Percentiles rank a stretch among this genome's conserved stretches.
These are phyloP conservation scores for Pavo muticus DNA, from an alignment of 2,113 vertebrate species.

Conservation along the genomic window DNA sequence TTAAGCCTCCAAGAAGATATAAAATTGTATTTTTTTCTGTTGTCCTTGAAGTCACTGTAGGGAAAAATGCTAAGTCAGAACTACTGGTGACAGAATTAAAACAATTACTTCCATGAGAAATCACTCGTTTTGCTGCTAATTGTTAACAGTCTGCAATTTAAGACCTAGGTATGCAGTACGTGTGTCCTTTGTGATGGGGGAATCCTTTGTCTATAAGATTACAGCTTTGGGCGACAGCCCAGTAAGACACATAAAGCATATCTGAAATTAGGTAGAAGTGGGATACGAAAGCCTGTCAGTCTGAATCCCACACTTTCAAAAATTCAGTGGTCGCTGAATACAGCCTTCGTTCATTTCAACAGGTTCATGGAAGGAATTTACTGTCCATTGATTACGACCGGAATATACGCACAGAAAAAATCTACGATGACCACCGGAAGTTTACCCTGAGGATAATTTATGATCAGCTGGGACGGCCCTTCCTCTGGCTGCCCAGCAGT, in stretches of 20 bases:
- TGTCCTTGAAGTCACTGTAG: background rate
- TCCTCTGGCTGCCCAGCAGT: conserved; percentile 97
- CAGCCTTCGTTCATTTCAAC: background rate
- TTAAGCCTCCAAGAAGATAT: background rate
- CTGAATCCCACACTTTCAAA: background rate
- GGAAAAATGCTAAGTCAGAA: background rate
- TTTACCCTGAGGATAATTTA: conserved; percentile 97
- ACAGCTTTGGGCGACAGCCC: background rate
- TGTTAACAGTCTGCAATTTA: background rate
- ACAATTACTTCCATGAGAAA: background rate
- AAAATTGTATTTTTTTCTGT: background rate
- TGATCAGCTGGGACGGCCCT: conserved; percentile 93
- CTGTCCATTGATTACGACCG: conserved; percentile 98
- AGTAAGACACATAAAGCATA: background rate
- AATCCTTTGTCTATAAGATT: background rate
- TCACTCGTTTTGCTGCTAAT: background rate
- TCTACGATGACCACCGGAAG: conserved; percentile 98
- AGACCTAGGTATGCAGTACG: background rate
- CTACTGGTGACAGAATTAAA: background rate
- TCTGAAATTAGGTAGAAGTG: fast-evolving
- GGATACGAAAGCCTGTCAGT: background rate
- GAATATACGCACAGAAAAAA: conserved; percentile 97
- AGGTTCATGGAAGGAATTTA: conserved; percentile 96
- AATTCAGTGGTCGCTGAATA: background rate
- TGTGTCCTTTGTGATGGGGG: background rate